Base-by-base conservation (phyloP, 1,140 invertebrate species). In the Cotesia typhae region DNA sequence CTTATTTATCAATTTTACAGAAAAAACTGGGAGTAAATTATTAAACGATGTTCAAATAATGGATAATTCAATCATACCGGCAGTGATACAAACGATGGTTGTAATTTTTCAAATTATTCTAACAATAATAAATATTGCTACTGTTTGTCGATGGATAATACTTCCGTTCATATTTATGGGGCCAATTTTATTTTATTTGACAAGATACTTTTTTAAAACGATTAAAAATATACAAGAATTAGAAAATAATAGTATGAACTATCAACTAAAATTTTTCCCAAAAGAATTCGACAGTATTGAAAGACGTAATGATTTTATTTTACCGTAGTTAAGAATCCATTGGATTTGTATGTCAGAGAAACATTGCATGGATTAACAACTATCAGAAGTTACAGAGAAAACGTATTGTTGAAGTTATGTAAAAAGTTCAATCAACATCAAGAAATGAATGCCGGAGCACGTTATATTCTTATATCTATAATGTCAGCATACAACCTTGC, bases 281-380 rank as follows among this genome's bases (percentile, higher is more conserved):
- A 47, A 47, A 5, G 10, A 2, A 47, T 9, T 47, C 5, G 5
- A 47, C 5, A 47, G 20, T 7, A 3, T 65, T 60, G 53, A 51
- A 70, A 36, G 52, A 35, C 20, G 64, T 14, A 53, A 57, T 60
- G 51, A 67, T 5, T 52, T n/a, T 64, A 0, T 37, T 20, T 84
- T 87, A 51, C 75, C 1, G 6, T 6, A 92, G 91, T 89, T 12
- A 90, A 91, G 66, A 93, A 91, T 84, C 95, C 95, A 0, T 89
- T 97, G 0, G 95, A 94, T 79, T 93, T 94, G 0, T 94, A 96
- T 74, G 88, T 96, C 38, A 93, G 91, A 36, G 89, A 94, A 0
- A 92, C 93, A 0, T 78, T 96, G 2, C 90, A 92, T 75, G 95
- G 95, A 2, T 85, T 96, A 4, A 89, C 91, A 65, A 96, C 94